Percentiles rank a stretch among this genome's conserved stretches.
These are phyloP conservation scores for Perdita meconis DNA, from an alignment of 2,888 invertebrate genomes.

Conservation along the genomic window DNA sequence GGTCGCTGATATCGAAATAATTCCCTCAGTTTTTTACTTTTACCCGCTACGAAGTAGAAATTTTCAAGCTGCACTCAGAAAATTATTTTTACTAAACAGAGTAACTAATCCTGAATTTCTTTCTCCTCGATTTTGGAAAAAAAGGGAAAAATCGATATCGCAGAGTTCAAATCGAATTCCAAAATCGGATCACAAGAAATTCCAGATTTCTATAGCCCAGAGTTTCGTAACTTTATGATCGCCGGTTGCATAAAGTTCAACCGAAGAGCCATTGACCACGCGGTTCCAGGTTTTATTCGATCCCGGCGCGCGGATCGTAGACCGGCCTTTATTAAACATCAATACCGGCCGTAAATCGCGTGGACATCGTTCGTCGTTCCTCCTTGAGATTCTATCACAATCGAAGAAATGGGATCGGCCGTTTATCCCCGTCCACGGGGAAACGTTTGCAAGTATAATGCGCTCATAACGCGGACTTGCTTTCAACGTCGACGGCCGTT, in stretches of 20 bases:
- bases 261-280: slow-evolving; percentile 17
- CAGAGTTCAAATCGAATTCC: slow-evolving; percentile 17
- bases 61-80: too few relatives aligned
- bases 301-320: slow-evolving; percentile 18
- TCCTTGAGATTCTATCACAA: slow-evolving; percentile 21
- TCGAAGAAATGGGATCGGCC: slow-evolving; percentile 12
- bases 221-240: slow-evolving; percentile 40
- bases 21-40: too few relatives aligned
- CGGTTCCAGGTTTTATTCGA: slow-evolving; percentile 43
- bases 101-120: too few relatives aligned
- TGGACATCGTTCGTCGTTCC: slow-evolving; percentile 17
- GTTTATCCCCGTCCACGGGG: slow-evolving; percentile 11
- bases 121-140: too few relatives aligned
- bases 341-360: slow-evolving; percentile 50
- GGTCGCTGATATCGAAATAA: too few relatives aligned
- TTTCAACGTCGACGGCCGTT: neutral
- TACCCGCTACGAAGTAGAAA: too few relatives aligned
- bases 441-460: slow-evolving; percentile 34
- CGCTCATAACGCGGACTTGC: neutral
- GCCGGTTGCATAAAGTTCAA: slow-evolving; percentile 36
- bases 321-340: slow-evolving; percentile 59
- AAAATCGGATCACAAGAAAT: slow-evolving; percentile 13
- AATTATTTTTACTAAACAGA: too few relatives aligned
- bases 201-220: neutral
- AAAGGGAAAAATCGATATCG: too few relatives aligned